phyloP scores from a whole-genome alignment of 1,140 invertebrate genomes.

The Pachypsylla venusta region DNA sequence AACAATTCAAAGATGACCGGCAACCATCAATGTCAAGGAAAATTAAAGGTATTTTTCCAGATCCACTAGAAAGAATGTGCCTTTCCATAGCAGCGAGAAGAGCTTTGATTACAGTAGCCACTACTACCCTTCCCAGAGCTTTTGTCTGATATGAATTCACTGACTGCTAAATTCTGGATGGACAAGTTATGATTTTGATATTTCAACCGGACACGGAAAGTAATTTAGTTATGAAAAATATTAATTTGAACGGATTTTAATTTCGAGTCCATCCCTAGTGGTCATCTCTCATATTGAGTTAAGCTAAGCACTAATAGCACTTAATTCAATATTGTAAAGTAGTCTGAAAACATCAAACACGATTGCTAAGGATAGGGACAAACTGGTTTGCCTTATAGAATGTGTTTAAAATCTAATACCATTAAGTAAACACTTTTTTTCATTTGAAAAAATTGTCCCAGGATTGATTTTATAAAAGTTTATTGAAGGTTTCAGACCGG shows the following conservation, averaged over 20 bases:
- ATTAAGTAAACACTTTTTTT: slow-evolving; percentile 9
- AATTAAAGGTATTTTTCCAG: too few species aligned
- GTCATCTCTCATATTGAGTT: background rate
- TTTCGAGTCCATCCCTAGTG: background rate
- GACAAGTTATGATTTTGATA: too few species aligned
- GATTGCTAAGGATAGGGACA: background rate
- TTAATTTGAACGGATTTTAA: background rate
- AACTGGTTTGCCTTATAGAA: slow-evolving; percentile 2
- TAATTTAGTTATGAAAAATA: background rate
- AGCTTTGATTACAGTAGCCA: background rate
- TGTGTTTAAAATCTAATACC: slow-evolving; percentile 10
- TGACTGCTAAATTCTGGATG: too few species aligned
- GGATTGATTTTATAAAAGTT: background rate
- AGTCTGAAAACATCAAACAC: slow-evolving; percentile 9
- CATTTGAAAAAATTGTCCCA: slow-evolving; percentile 4
- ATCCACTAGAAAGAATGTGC: too few species aligned
- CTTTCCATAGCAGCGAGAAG: too few species aligned
- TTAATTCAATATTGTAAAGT: slow-evolving; percentile 10
- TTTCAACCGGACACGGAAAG: too few species aligned
- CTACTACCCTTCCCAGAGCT: background rate
- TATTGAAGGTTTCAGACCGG: background rate
- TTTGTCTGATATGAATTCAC: background rate
- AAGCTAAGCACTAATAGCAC: slow-evolving; percentile 9
- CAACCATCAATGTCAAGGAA: too few species aligned
- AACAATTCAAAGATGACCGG: too few species aligned